Percentiles rank a stretch among this genome's conserved stretches.
Evolutionary conservation across 2,113 vertebrate genomes (phyloP).

Genomic region (Mustela nigripes): DNA sequence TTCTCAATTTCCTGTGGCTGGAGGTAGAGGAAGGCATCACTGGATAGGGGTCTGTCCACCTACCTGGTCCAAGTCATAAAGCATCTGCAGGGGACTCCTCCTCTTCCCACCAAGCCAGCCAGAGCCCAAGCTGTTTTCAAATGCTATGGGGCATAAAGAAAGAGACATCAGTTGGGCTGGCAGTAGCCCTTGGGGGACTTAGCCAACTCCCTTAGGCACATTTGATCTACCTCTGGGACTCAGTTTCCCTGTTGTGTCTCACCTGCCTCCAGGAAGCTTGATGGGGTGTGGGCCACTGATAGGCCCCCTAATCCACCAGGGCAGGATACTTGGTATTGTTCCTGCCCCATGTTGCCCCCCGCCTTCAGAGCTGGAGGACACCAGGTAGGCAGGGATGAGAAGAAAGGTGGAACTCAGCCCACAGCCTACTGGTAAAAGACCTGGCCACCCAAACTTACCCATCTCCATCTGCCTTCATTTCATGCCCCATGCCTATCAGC

Average conservation of each 20-base stretch:
- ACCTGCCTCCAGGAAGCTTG: background rate
- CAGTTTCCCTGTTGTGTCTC: background rate
- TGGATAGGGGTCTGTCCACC: slow-evolving; percentile 57
- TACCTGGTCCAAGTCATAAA: slow-evolving; percentile 94
- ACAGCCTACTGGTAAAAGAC: background rate
- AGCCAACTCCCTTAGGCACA: background rate
- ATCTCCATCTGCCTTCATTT: background rate
- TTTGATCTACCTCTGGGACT: background rate
- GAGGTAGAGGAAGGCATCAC: background rate
- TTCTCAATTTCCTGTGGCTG: background rate
- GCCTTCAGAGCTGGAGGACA: background rate
- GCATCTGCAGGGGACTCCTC: slow-evolving; percentile 92
- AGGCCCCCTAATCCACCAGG: background rate
- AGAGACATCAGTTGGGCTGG: background rate
- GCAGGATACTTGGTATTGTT: background rate
- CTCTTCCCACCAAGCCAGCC: slow-evolving; percentile 89
- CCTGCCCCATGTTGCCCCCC: background rate
- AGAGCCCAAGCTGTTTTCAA: slow-evolving; percentile 83
- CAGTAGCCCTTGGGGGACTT: background rate
- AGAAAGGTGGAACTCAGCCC: background rate
- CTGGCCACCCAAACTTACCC: background rate
- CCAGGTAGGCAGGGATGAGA: background rate
- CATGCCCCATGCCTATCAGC: background rate
- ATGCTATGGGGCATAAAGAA: slow-evolving; percentile 79
- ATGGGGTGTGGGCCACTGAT: no score